Percentiles rank a stretch among this genome's conserved stretches.
These are phyloP conservation scores for Mirounga angustirostris DNA, from an alignment of 2,113 vertebrate genomes.

Conservation along the genomic window DNA sequence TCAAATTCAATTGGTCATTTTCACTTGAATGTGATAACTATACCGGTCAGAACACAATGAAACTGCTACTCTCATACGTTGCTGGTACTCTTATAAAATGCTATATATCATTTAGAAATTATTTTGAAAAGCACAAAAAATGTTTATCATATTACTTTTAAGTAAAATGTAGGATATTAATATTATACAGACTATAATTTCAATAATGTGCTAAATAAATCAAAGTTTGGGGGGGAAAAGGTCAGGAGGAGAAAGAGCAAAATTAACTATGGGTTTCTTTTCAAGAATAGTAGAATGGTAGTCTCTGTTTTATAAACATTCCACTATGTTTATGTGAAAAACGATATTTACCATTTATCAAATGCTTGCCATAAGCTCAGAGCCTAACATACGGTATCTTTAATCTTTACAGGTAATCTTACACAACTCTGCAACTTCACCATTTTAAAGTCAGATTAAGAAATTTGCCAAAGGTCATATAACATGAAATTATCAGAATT, in stretches of 20 bases:
- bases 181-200: neutral
- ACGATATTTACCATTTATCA: neutral
- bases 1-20: neutral
- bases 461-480: conserved; percentile 29
- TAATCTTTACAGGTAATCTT: conserved; percentile 32
- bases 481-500: conserved; percentile 34
- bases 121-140: conserved; percentile 38
- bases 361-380: conserved; percentile 31
- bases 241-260: conserved; percentile 1
- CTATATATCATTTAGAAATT: conserved; percentile 25
- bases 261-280: conserved; percentile 51
- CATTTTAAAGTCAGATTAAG: conserved; percentile 47
- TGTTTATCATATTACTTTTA: conserved; percentile 13
- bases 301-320: conserved; percentile 44
- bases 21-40: neutral
- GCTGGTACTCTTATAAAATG: conserved; percentile 34
- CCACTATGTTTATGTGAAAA: conserved; percentile 33
- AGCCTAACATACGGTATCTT: neutral
- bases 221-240: neutral
- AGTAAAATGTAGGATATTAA: neutral
- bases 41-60: neutral
- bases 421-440: conserved; percentile 5
- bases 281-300: neutral
- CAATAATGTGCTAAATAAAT: conserved; percentile 16
- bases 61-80: neutral